Base-by-base conservation (phyloP, 2,888 invertebrate genomes). In the Chaitophorus viminalis region DNA sequence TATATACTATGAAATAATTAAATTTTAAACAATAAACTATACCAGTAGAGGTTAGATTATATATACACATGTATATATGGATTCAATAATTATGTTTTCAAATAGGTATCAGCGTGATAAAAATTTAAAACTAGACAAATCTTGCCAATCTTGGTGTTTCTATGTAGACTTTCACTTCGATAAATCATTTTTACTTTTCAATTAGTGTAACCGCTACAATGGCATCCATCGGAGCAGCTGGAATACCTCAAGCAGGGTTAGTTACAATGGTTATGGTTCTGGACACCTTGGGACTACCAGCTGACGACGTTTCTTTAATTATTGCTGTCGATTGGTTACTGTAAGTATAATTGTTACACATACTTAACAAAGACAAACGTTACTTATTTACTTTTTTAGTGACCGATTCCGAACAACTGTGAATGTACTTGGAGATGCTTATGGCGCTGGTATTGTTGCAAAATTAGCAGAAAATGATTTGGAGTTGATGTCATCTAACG, bases 181-280 rank as follows among this genome's bases (percentile, higher is more conserved):
- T 29, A 76, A 18, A 18, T n/a, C n/a, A n/a, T 76, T 9, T 70
- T 79, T 81, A 79, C 78, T 74, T n/a, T 29, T 33, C 70, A 21
- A 82, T 76, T 91, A 98, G 98, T 92, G 95, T 97, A 90, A 98
- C 98, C 11, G 98, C 99, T 36, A 99, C 99, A 1, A 95, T 98
- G 86, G 99, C 99, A 1, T 98, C 98, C 90, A 98, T 99, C 91
- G 99, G 99, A 89, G 99, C 99, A 31, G 98, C 99, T 18, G 98
- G 98, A 78, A 97, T 99, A 90, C 98, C 98, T 9, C 98, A 97
- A 91, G 98, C 98, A 46, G 98, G 98, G 74, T 94, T 98, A 90
- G 96, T 98, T 81, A 98, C 98, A 91, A 97, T 98, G 96, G 97
- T 98, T 90, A 97, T 97, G 96, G 97, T 98, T 87, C 92, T 98